Conservation (phyloP, 2,113 vertebrate species). For the Perognathus longimembris region DNA sequence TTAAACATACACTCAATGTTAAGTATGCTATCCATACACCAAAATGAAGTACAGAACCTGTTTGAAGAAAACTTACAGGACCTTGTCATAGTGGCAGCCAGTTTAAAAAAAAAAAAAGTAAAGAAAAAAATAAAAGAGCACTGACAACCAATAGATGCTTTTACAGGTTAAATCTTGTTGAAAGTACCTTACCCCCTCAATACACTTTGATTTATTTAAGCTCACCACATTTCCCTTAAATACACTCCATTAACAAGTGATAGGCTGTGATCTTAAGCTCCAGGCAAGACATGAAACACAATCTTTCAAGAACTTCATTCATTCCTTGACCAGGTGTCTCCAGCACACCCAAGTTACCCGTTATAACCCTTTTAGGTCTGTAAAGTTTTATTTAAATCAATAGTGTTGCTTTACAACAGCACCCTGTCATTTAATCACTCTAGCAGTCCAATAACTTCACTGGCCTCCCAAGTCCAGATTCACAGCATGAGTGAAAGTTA, state of each 20-base stretch:
- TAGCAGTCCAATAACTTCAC: not conserved
- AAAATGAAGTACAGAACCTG: constrained; percentile 54
- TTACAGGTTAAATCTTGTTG: constrained; percentile 82
- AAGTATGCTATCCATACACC: constrained; percentile 43
- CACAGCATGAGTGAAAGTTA: constrained; percentile 36
- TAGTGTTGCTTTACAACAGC: constrained; percentile 18
- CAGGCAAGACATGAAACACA: constrained; percentile 81
- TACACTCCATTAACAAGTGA: constrained; percentile 82
- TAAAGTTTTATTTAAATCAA: constrained; percentile 68
- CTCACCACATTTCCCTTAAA: constrained; percentile 78
- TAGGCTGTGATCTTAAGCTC: constrained; percentile 84
- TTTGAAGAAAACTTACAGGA: constrained; percentile 60
- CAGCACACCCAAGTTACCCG: constrained; percentile 69
- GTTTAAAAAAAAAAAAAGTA: constrained; percentile 1
- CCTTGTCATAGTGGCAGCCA: constrained; percentile 62
- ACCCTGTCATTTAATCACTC: constrained; percentile 8
- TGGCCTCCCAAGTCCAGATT: not conserved
- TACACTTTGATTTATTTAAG: constrained; percentile 80
- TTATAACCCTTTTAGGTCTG: constrained; percentile 67
- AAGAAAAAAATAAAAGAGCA: not conserved
- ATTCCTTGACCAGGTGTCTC: constrained; percentile 86
- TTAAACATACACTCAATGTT: constrained; percentile 37
- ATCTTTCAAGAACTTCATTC: constrained; percentile 85
- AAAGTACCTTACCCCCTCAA: constrained; percentile 30
- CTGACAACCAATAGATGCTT: constrained; percentile 76